Base-by-base conservation (phyloP, 1,140 invertebrate species). In the Nautilus pompilius region DNA sequence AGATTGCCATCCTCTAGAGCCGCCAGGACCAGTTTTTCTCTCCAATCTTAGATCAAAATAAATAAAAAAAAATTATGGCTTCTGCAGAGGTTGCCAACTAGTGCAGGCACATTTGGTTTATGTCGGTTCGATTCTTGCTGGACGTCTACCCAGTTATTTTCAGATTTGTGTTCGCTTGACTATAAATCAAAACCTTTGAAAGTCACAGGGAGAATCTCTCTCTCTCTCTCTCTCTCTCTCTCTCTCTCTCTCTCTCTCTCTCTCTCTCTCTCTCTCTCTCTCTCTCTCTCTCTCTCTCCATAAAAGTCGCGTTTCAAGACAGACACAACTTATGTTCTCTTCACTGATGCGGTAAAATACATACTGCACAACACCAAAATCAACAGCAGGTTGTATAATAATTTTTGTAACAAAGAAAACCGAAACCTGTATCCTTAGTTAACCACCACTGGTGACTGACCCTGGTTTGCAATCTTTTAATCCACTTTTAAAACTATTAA, bases 211-310 rank as follows among this genome's bases (percentile, higher is more conserved):
- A n/a, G 45, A 13, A 46, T 3, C 28, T 41, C 28, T 28, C 20
- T 13, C 22, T 48, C 55, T 24, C 30, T 46, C 32, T 4, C 33
- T 53, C 62, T 46, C 22, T 46, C 24, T 49, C n/a, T 45, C 56
- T 32, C 13, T 59, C 57, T 41, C 26, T 60, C 36, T 41, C 48
- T 3, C 33, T 29, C 45, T 60, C 57, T 51, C 57, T 59, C 20
- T 32, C 10, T 26, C 48, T 32, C 32, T 51, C 56, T 53, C 26
- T 51, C 5, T 34, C 20, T 26, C 26, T 29, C 30, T 60, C 36
- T 53, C 24, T n/a, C 1, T n/a, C 20, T 20, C n/a, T n/a, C 20
- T 36, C 29, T n/a, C 36, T 34, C n/a, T 62, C 28, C 20, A 24
- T 41, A 13, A 33, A 10, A 20, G 20, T 5, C 32, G 10, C 28